These are phyloP conservation scores for Oceanodroma tethys DNA, from an alignment of 2,113 vertebrate genomes.

Conservation along the genomic window DNA sequence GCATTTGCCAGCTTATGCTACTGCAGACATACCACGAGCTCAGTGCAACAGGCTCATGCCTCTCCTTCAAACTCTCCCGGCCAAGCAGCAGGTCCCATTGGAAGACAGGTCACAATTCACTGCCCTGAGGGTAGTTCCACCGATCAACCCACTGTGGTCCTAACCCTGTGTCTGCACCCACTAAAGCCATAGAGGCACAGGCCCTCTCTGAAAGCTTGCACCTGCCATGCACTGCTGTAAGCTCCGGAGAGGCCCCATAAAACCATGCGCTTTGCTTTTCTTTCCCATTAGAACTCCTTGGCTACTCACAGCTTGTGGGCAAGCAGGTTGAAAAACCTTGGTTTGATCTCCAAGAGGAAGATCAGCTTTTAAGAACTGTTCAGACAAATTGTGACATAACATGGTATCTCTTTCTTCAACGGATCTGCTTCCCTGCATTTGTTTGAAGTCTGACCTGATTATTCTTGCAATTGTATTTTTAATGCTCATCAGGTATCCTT, in stretches of 20 bases:
- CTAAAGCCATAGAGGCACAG: not conserved
- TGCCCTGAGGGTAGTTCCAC: no score
- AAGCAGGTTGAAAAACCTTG: not conserved
- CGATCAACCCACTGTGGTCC: no score
- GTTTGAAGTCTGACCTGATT: conserved; percentile 63
- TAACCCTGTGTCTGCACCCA: not conserved
- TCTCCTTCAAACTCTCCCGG: not conserved
- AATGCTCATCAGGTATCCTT: conserved; percentile 52
- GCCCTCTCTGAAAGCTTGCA: not conserved
- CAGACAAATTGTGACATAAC: conserved; percentile 8
- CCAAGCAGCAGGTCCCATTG: not conserved
- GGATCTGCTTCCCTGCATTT: conserved; percentile 27
- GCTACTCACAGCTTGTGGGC: not conserved
- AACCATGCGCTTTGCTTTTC: not conserved
- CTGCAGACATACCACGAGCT: not conserved
- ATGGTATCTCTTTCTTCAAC: conserved; percentile 27
- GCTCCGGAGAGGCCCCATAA: not conserved
- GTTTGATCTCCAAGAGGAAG: not conserved
- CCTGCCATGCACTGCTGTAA: not conserved
- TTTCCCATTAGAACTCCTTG: not conserved
- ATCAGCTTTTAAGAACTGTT: not conserved
- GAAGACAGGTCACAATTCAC: not conserved
- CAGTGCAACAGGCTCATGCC: not conserved
- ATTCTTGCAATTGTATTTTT: conserved; percentile 59
- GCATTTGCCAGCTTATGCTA: not conserved